phyloP scores from a whole-genome alignment of 2,113 vertebrate genomes.

The Scolopax mira region DNA sequence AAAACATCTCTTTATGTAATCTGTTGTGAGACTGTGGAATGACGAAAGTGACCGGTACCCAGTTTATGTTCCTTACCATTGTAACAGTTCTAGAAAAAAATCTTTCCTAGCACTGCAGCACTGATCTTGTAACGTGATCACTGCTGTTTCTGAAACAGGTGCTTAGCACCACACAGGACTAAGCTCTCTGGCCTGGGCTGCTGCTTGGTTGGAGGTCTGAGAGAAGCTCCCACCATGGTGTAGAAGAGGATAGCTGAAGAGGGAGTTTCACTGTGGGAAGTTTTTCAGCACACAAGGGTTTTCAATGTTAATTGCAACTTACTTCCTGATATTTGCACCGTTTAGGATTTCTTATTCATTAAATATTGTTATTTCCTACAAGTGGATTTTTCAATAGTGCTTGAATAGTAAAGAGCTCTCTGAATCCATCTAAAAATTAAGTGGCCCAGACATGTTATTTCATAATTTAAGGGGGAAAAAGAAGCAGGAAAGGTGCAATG shows the following conservation, averaged over 20 bases:
- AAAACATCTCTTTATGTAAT: not conserved
- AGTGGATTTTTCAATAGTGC: not conserved
- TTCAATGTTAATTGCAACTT: not conserved
- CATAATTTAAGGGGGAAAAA: not conserved
- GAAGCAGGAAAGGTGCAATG: not conserved
- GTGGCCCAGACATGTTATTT: not conserved
- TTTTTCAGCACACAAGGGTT: not conserved
- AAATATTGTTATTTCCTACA: not conserved
- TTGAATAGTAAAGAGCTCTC: not conserved
- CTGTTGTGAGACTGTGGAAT: not conserved
- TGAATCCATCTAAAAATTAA: not conserved
- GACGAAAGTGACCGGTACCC: not conserved
- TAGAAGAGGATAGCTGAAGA: not conserved
- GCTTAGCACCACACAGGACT: not conserved
- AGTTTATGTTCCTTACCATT: not conserved
- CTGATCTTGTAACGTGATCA: fast-evolving
- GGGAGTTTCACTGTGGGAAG: not conserved
- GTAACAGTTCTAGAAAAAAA: not conserved
- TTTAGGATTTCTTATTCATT: not conserved
- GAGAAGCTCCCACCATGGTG: not conserved
- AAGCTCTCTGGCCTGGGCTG: not conserved
- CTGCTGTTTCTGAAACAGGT: not conserved
- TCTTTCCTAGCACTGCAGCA: not conserved
- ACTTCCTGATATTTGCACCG: not conserved
- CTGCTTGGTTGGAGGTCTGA: not conserved